phyloP scores from a whole-genome alignment of 1,140 invertebrate species.

The Philopotamus ludificatus region DNA sequence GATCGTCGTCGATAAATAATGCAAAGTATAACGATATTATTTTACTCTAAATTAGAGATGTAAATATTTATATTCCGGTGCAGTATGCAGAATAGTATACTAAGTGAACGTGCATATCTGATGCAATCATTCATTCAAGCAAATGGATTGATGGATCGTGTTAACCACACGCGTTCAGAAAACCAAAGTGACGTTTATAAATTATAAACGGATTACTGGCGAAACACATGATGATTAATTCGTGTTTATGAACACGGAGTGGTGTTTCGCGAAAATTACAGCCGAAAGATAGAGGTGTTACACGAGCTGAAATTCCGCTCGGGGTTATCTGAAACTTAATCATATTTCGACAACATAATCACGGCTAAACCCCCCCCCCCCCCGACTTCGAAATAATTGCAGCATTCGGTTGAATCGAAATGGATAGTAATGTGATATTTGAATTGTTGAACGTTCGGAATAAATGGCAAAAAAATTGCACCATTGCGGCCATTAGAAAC shows the following conservation, averaged over 20 bases:
- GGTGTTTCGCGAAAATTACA: not conserved
- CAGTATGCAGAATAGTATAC: too few species aligned
- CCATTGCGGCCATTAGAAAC: not conserved
- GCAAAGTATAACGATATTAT: too few species aligned
- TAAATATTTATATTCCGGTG: too few species aligned
- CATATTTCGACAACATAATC: too few species aligned
- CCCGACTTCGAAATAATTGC: too few species aligned
- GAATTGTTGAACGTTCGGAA: too few species aligned
- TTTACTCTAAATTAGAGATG: too few species aligned
- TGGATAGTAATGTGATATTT: not conserved
- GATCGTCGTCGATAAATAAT: too few species aligned
- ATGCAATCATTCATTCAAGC: conserved; percentile 7
- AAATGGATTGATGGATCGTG: conserved; percentile 19
- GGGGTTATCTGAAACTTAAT: not conserved
- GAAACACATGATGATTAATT: conserved; percentile 22
- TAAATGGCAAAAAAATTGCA: not conserved
- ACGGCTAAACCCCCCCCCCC: too few species aligned
- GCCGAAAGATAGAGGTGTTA: not conserved
- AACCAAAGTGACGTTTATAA: conserved; percentile 23
- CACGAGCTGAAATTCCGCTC: not conserved
- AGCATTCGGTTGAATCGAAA: not conserved
- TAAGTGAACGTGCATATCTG: too few species aligned
- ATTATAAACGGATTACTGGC: conserved; percentile 19
- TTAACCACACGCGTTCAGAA: conserved; percentile 14
- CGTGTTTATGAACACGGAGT: conserved; percentile 6